phyloP scores from a whole-genome alignment of 2,113 vertebrate genomes.

The Rana temporaria region DNA sequence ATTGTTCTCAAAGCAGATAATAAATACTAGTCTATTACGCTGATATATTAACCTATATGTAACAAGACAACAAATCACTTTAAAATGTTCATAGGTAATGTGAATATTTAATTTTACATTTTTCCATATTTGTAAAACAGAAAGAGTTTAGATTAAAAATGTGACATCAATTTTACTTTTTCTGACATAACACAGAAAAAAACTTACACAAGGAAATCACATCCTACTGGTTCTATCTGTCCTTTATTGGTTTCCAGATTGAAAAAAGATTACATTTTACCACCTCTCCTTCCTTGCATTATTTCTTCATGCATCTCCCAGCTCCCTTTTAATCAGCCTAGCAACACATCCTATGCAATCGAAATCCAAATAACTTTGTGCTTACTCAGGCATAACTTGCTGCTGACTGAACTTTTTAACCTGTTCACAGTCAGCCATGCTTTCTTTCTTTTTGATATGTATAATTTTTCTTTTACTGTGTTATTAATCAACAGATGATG shows the following conservation, averaged over 20 bases:
- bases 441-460: neutral
- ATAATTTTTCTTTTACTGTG: neutral
- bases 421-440: slow-evolving; percentile 5
- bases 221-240: slow-evolving; percentile 50
- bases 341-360: slow-evolving; percentile 50
- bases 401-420: slow-evolving; percentile 51
- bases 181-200: slow-evolving; percentile 39
- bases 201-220: slow-evolving; percentile 44
- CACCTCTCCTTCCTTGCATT: slow-evolving; percentile 42
- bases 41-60: neutral
- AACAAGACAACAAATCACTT: neutral
- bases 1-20: too few relatives aligned
- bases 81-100: neutral
- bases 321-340: slow-evolving; percentile 52
- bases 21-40: too few relatives aligned
- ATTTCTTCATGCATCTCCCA: slow-evolving; percentile 49
- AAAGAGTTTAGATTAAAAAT: slow-evolving; percentile 14
- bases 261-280: slow-evolving; percentile 58
- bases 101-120: neutral
- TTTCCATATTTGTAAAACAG: slow-evolving; percentile 1
- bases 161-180: slow-evolving; percentile 10
- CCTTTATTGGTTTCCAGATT: slow-evolving; percentile 57
- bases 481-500: too few relatives aligned
- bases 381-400: slow-evolving; percentile 48
- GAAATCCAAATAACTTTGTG: slow-evolving; percentile 55